Evolutionary conservation across 2,113 vertebrate species (phyloP).

Genomic region (Lophotis ruficrista): DNA sequence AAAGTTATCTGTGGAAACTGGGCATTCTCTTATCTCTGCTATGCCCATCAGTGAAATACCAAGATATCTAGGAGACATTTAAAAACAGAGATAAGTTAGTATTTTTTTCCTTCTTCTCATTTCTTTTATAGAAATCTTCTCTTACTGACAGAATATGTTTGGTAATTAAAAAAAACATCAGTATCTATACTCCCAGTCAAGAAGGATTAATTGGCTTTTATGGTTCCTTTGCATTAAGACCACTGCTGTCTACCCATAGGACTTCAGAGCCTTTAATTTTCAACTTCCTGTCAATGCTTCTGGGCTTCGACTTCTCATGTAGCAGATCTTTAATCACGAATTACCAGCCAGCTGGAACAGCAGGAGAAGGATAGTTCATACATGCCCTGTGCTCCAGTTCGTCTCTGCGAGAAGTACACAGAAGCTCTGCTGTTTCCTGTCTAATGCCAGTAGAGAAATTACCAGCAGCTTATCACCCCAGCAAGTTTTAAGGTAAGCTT

Average conservation of each 20-base stretch:
- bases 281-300: background rate
- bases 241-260: background rate
- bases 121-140: background rate
- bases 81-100: constrained; percentile 37
- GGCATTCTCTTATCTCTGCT: constrained; percentile 18
- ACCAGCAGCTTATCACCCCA: constrained; percentile 51
- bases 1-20: constrained; percentile 33
- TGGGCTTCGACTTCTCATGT: background rate
- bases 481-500: constrained; percentile 63
- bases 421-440: background rate
- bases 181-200: background rate
- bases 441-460: constrained; percentile 39
- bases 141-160: background rate
- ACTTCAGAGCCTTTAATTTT: background rate
- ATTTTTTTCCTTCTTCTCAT: background rate
- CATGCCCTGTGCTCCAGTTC: background rate
- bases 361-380: background rate
- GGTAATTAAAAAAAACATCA: background rate
- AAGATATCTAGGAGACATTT: constrained; percentile 40
- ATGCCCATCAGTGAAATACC: background rate
- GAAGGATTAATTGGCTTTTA: background rate
- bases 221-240: background rate
- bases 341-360: constrained; percentile 14
- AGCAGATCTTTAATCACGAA: background rate
- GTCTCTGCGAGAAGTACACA: background rate